These are phyloP conservation scores for Sabatieria punctata DNA, from an alignment of 2,888 invertebrate genomes.

Conservation along the genomic window DNA sequence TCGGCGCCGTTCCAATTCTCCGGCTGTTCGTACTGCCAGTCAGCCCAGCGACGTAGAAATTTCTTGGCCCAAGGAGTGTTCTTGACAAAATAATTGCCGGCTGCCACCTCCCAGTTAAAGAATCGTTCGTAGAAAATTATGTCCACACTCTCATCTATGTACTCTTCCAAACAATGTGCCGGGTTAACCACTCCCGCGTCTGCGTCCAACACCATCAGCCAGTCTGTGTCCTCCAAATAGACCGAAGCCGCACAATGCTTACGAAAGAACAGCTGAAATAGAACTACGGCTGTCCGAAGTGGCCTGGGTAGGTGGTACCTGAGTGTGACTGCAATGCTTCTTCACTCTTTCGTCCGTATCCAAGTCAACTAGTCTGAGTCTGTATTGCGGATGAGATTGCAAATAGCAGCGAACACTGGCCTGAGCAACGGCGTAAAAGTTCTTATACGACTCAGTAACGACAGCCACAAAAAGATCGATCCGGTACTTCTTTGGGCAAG, in stretches of 20 bases:
- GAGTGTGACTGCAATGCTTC: no score
- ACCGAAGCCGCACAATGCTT: constrained; percentile 27
- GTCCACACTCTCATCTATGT: constrained; percentile 26
- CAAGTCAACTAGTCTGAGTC: constrained; percentile 20
- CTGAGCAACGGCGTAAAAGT: neutral
- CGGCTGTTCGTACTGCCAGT: constrained; percentile 20
- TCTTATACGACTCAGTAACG: neutral
- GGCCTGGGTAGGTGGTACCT: neutral
- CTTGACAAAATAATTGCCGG: constrained; percentile 25
- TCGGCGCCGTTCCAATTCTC: constrained; percentile 23
- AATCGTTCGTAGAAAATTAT: constrained; percentile 28
- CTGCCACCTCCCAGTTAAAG: constrained; percentile 29
- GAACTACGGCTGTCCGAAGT: neutral
- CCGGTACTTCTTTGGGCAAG: neutral
- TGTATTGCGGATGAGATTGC: constrained; percentile 20
- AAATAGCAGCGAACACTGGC: constrained; percentile 21
- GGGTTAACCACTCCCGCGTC: constrained; percentile 28
- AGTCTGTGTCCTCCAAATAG: constrained; percentile 25
- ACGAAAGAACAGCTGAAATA: constrained; percentile 23
- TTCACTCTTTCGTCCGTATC: constrained; percentile 18
- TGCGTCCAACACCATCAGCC: constrained; percentile 28
- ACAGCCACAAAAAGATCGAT: neutral
- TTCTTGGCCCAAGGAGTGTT: constrained; percentile 15
- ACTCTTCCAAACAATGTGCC: constrained; percentile 28
- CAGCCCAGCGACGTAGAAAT: constrained; percentile 17